Conservation (phyloP, 2,888 invertebrate species). For the Zootermopsis nevadensis region DNA sequence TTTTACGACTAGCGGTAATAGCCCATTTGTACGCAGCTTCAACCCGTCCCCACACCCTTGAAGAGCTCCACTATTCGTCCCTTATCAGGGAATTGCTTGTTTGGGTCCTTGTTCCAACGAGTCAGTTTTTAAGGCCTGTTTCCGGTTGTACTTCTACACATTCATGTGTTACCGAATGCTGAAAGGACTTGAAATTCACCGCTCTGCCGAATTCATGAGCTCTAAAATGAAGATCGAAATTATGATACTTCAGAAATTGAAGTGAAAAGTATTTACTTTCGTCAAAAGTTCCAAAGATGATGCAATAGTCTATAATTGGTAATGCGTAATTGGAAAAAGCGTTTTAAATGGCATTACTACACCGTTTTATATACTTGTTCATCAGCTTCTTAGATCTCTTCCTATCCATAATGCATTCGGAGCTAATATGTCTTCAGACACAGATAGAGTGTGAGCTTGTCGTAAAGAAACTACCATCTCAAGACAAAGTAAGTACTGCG, state of each 20-base stretch:
- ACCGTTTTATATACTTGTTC: no score
- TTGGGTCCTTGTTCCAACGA: neutral
- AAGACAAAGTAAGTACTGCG: no score
- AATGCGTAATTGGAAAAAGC: no score
- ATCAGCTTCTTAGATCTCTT: no score
- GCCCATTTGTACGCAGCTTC: constrained; percentile 1
- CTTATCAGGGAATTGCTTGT: neutral
- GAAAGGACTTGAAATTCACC: neutral
- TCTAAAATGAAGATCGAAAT: neutral
- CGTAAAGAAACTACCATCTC: no score
- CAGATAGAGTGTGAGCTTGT: no score
- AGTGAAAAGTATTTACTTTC: neutral
- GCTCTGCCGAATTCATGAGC: neutral
- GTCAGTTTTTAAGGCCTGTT: neutral
- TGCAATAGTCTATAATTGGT: no score
- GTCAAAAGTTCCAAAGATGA: neutral
- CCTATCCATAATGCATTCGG: no score
- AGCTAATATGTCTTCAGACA: no score
- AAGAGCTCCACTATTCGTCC: neutral
- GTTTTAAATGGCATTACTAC: no score
- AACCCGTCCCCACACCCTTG: neutral
- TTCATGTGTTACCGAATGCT: neutral
- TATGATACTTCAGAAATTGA: neutral
- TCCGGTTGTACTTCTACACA: neutral
- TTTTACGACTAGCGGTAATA: neutral